Base-by-base conservation (phyloP, 2,797 vertebrate genomes). In the Cyprinella venusta region DNA sequence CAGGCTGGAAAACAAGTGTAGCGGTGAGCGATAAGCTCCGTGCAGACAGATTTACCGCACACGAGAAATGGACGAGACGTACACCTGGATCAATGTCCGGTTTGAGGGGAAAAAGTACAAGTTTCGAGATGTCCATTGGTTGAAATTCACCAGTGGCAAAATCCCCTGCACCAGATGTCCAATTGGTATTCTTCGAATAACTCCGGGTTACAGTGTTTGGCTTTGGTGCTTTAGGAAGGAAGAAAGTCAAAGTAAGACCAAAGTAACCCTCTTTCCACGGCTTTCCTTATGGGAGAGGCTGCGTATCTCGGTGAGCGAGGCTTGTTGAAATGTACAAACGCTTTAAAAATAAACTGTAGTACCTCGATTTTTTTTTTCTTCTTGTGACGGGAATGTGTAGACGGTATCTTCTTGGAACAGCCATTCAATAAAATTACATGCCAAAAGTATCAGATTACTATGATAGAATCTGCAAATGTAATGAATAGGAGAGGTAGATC, bases 1-100 rank as follows among this genome's bases (percentile, higher is more conserved):
- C 96, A 96, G 93, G 84, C 90, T 90, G 92, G 94, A 96, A 95
- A 96, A 95, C 94, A 95, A 96, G 96, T 95, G 94, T 93, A 93
- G 93, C 91, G 93, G 93, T 92, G 92, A 93, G 92, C 92, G 95
- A 95, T 95, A 95, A 95, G 95, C 95, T 94, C 94, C 93, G 93
- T 93, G 92, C 90, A 94, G 95, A 95, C 95, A 95, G 95, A 92
- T 95, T 94, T 92, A 94, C 94, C 91, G 94, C 93, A 91, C 91
- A 89, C 69, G 64, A 67, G 80, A 80, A 80, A 84, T n/a, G 80
- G 70, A 86, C 68, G 83, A 88, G 82, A 86, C 91, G 92, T 94
- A 93, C 19, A 70, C 89, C 93, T 92, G 89, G 92, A 93, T 93
- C 95, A 94, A 94, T 93, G 93, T 94, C 94, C 92, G 91, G 92